Evolutionary conservation across 2,113 vertebrate species (phyloP), one percentile per base, ranked within the genome.

Genomic region (Toxostoma redivivum): DNA sequence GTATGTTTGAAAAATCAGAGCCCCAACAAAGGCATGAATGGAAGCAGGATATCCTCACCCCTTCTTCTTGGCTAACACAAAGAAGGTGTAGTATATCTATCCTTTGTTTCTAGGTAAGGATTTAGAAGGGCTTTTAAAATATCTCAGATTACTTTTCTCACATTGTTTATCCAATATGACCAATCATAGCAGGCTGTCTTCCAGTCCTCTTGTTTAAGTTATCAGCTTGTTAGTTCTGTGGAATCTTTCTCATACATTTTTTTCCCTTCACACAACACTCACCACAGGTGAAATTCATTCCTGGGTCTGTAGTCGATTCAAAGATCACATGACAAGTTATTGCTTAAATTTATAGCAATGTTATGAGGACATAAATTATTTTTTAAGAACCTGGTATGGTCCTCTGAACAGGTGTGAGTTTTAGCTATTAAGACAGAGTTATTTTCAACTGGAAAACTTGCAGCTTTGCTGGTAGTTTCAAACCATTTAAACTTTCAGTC

Each of bases 101-200:
- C 70, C 71, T 92, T 84, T 96, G 94, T 97, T 94, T 94, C 94
- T 93, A 94, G 80, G 86, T 92, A 93, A 81, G 81, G 86, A 66
- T 96, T 86, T 78, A 94, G 91, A 96, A 96, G 73, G 81, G 81
- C 90, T 95, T 95, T 97, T 95, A 90, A 95, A 95, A 91, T 93
- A 88, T 83, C 90, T 96, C 91, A 62, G 79, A 93, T 95, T 94
- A 92, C 86, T 81, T 81, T 93, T 94, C 87, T 96, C 92, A 87
- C 74, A 61, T 92, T 94, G 77, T 92, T 92, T 95, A 80, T 67
- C 73, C 85, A 94, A 92, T 90, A 90, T 81, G 86, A 80, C 91
- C 90, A 93, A 94, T 91, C 73, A 89, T 95, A 95, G 90, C 66
- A 88, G 95, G 90, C 81, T 94, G 31, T 71, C 58, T 64, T 95